These are phyloP conservation scores for Aeoliscus strigatus DNA, from an alignment of 2,797 vertebrate species.

Conservation along the genomic window DNA sequence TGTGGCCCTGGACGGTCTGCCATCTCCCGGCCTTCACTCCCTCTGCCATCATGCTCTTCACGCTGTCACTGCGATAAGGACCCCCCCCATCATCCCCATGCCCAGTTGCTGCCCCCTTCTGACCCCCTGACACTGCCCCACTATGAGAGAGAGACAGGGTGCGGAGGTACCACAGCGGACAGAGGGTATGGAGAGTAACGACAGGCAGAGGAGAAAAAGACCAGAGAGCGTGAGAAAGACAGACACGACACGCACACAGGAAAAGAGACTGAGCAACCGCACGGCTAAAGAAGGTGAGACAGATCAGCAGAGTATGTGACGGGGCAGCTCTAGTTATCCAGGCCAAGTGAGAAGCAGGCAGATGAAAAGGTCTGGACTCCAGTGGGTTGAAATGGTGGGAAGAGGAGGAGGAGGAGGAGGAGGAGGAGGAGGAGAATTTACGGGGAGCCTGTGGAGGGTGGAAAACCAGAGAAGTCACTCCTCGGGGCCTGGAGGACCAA, in stretches of 20 bases:
- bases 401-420: conserved; percentile 19
- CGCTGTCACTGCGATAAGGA: conserved; percentile 84
- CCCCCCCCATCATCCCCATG: conserved; percentile 87
- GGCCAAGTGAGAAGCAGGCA: conserved; percentile 57
- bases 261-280: conserved; percentile 62
- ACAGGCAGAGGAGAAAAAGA: conserved; percentile 64
- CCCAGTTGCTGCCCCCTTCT: conserved; percentile 82
- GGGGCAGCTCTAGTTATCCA: conserved; percentile 55
- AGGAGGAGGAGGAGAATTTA: conserved; percentile 32
- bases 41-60: conserved; percentile 80
- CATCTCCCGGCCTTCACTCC: conserved; percentile 87
- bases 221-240: conserved; percentile 54
- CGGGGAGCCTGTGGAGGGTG: conserved; percentile 58
- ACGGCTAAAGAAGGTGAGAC: conserved; percentile 53
- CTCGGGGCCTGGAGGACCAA: conserved; percentile 40
- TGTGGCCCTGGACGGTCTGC: conserved; percentile 94
- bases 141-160: conserved; percentile 80
- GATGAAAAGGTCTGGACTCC: conserved; percentile 56
- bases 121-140: conserved; percentile 87
- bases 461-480: conserved; percentile 55
- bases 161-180: conserved; percentile 48
- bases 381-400: conserved; percentile 34
- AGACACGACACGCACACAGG: conserved; percentile 34
- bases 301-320: conserved; percentile 58
- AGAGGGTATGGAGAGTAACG: conserved; percentile 46